Conservation (phyloP, 2,888 invertebrate genomes). For the Rhyacophila evoluta region DNA sequence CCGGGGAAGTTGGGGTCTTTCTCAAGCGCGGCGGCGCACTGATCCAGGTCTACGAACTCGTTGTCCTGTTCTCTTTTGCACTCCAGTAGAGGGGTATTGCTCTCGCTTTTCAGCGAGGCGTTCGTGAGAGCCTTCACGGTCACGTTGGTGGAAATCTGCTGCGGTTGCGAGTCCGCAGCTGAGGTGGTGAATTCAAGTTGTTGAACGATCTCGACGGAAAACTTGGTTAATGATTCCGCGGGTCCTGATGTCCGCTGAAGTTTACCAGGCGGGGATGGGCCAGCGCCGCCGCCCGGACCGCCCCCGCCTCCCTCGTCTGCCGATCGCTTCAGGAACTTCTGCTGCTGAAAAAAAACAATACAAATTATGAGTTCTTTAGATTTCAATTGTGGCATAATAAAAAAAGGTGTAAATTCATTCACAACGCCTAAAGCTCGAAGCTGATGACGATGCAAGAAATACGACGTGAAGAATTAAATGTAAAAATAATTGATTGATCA, state of each 20-base stretch:
- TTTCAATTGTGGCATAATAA: too few species aligned
- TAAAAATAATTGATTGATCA: too few species aligned
- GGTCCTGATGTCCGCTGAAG: slow-evolving; percentile 70
- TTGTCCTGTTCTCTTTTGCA: slow-evolving; percentile 88
- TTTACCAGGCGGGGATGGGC: slow-evolving; percentile 84
- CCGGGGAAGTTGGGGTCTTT: slow-evolving; percentile 86
- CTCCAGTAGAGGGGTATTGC: slow-evolving; percentile 69
- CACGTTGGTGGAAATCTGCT: slow-evolving; percentile 92
- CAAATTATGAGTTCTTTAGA: background rate
- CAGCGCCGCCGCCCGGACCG: slow-evolving; percentile 71
- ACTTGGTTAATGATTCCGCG: slow-evolving; percentile 75
- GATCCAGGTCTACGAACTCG: slow-evolving; percentile 87
- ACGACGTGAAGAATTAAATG: too few species aligned
- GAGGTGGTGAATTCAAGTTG: slow-evolving; percentile 91
- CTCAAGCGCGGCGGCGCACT: slow-evolving; percentile 87
- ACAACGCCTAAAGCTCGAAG: too few species aligned
- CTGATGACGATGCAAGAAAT: too few species aligned
- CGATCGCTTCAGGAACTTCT: slow-evolving; percentile 83
- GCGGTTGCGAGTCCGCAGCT: slow-evolving; percentile 87
- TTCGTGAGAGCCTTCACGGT: slow-evolving; percentile 87
- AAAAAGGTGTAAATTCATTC: too few species aligned
- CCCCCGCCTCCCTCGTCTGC: slow-evolving; percentile 73
- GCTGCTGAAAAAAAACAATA: slow-evolving; percentile 73
- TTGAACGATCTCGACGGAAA: slow-evolving; percentile 93
- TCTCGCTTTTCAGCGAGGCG: slow-evolving; percentile 74